Conservation (phyloP, 2,888 invertebrate genomes). For the Deroplatys truncata region DNA sequence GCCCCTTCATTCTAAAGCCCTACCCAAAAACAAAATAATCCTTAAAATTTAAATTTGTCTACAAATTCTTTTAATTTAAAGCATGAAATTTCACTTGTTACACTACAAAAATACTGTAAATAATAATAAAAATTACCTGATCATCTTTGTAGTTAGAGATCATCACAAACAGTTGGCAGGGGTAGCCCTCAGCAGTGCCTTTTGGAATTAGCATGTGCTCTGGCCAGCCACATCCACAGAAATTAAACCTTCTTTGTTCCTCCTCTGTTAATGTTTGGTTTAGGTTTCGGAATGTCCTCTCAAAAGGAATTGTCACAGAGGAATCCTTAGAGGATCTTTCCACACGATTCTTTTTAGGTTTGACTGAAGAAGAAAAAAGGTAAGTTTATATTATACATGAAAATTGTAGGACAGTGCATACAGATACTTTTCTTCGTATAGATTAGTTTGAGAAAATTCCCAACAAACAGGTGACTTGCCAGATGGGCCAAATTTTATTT, state of each 20-base stretch:
- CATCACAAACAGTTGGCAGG: slow-evolving; percentile 71
- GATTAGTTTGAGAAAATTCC: too few species aligned
- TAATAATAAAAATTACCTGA: slow-evolving; percentile 46
- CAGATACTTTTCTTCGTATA: too few species aligned
- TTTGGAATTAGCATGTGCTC: slow-evolving; percentile 75
- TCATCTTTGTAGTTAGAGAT: slow-evolving; percentile 69
- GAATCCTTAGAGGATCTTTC: slow-evolving; percentile 58
- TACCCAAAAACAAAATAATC: too few species aligned
- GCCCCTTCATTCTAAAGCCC: too few species aligned
- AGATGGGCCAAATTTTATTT: too few species aligned
- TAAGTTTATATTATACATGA: too few species aligned
- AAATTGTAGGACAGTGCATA: too few species aligned
- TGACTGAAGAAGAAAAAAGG: slow-evolving; percentile 48
- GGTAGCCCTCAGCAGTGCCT: slow-evolving; percentile 62
- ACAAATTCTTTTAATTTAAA: too few species aligned
- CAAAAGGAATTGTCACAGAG: slow-evolving; percentile 54
- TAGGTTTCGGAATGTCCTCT: slow-evolving; percentile 55
- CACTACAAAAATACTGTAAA: too few species aligned
- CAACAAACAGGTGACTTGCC: too few species aligned
- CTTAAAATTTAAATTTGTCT: too few species aligned
- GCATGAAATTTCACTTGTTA: too few species aligned
- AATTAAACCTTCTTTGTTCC: neutral
- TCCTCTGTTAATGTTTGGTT: slow-evolving; percentile 33
- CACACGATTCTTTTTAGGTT: slow-evolving; percentile 62
- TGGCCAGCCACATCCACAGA: slow-evolving; percentile 62